A percentile compares a stretch with the other conserved stretches of the same genome.
Evolutionary conservation across 2,888 invertebrate genomes (phyloP).

Genomic region (Aethes cnicana): DNA sequence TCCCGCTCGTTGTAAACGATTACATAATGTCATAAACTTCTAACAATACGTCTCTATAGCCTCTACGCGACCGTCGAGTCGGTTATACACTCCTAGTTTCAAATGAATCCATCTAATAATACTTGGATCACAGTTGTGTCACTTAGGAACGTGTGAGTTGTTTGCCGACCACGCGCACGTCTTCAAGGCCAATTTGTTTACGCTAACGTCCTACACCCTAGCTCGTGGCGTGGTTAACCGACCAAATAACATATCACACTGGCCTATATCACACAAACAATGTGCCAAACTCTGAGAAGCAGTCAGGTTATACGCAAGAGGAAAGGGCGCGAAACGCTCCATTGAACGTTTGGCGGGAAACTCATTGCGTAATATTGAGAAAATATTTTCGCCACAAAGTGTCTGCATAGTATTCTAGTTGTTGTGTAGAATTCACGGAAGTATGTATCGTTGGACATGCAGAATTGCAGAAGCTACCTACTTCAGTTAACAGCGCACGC

Average conservation of each 20-base stretch:
- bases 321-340: constrained; percentile 77
- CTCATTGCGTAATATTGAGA: constrained; percentile 64
- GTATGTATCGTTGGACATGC: neutral
- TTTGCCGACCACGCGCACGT: constrained; percentile 60
- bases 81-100: constrained; percentile 7
- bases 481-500: too few species aligned
- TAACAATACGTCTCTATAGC: neutral
- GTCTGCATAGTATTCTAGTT: constrained; percentile 13
- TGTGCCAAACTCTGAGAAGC: constrained; percentile 48
- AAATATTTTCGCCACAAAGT: constrained; percentile 53
- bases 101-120: constrained; percentile 26
- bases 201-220: constrained; percentile 41
- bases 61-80: neutral
- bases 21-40: constrained; percentile 8
- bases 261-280: constrained; percentile 40
- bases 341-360: constrained; percentile 76
- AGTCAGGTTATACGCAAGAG: constrained; percentile 50
- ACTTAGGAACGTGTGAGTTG: constrained; percentile 57
- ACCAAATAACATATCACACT: constrained; percentile 43
- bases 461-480: too few species aligned
- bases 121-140: constrained; percentile 41
- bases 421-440: neutral
- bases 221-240: constrained; percentile 43
- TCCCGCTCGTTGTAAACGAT: constrained; percentile 10
- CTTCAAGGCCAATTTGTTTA: constrained; percentile 77